Evolutionary conservation across 2,113 vertebrate genomes (phyloP), one percentile per base, ranked within the genome.

Genomic region (Setophaga kirtlandii): DNA sequence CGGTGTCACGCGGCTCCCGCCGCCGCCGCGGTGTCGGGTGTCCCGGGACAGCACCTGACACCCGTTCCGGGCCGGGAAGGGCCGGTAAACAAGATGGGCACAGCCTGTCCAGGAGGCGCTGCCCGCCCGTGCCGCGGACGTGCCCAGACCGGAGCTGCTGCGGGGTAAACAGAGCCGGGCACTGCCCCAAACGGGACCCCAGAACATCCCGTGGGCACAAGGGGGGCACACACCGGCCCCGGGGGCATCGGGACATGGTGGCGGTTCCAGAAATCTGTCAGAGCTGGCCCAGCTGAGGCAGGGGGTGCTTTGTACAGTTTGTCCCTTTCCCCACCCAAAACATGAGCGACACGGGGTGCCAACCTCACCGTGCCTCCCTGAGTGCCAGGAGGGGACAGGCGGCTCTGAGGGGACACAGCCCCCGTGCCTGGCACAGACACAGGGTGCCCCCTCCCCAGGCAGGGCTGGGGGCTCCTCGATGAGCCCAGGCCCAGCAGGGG

Each of bases 11-110:
- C 56, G 98, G 79, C 37, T n/a, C 22, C 25, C 63, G 12, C 4
- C 41, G 18, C 25, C 28, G 17, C 21, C 7, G 15, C 50, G 25
- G 95, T 89, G 94, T 98, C 97, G 96, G 94, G 94, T 98, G 97
- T 97, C 98, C 19, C 39, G 83, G 80, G 88, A 86, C 91, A 76
- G 76, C 91, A 96, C 58, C 82, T 90, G 96, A 98, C 98, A 98
- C 98, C 97, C 64, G 97, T 63, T 75, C 23, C 95, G 97, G 19
- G 30, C 53, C 53, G 52, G 52, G 17, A 19, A 70, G 90, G 67
- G 67, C 1, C 47, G 35, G 97, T 98, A 98, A 98, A 98, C 98
- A 98, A 97, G 82, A 56, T 0, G 17, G 68, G 94, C 97, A 98
- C 98, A 96, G 82, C 52, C 80, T 97, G 98, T 98, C 52, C 97